These are phyloP conservation scores for Melolontha melolontha DNA, from an alignment of 2,888 invertebrate genomes.

Conservation along the genomic window DNA sequence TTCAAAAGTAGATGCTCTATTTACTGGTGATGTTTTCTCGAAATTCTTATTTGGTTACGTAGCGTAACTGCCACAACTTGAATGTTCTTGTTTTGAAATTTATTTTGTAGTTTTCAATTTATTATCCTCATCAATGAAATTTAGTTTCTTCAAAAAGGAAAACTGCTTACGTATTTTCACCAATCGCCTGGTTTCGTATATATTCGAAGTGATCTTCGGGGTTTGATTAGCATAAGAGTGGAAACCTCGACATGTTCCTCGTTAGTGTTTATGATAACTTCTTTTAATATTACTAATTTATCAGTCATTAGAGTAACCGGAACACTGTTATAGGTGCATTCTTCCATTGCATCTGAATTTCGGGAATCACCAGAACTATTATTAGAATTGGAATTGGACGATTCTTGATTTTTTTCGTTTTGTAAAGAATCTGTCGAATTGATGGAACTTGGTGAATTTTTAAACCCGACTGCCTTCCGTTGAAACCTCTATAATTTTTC, in stretches of 20 bases:
- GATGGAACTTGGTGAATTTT: constrained; percentile 63
- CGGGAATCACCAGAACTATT: constrained; percentile 59
- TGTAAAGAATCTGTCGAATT: constrained; percentile 54
- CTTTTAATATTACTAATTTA: neutral
- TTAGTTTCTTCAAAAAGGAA: constrained; percentile 70
- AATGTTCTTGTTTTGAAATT: too few species aligned
- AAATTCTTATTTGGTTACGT: constrained; percentile 11
- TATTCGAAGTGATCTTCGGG: constrained; percentile 77
- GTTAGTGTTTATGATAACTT: neutral
- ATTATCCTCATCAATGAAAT: constrained; percentile 18
- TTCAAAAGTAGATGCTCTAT: constrained; percentile 22
- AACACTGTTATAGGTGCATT: neutral
- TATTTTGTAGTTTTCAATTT: neutral
- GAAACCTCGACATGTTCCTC: constrained; percentile 34
- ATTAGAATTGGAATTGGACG: constrained; percentile 51
- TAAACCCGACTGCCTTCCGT: constrained; percentile 73
- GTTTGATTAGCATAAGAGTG: constrained; percentile 69
- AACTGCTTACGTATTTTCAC: constrained; percentile 77
- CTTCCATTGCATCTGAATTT: constrained; percentile 57
- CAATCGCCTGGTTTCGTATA: constrained; percentile 74
- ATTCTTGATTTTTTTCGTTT: constrained; percentile 52
- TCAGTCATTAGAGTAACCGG: neutral
- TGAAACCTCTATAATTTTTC: constrained; percentile 84
- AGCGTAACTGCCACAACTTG: neutral
- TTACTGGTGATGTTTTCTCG: constrained; percentile 16